These are phyloP conservation scores for Solen grandis DNA, from an alignment of 1,140 invertebrate genomes.

Conservation along the genomic window DNA sequence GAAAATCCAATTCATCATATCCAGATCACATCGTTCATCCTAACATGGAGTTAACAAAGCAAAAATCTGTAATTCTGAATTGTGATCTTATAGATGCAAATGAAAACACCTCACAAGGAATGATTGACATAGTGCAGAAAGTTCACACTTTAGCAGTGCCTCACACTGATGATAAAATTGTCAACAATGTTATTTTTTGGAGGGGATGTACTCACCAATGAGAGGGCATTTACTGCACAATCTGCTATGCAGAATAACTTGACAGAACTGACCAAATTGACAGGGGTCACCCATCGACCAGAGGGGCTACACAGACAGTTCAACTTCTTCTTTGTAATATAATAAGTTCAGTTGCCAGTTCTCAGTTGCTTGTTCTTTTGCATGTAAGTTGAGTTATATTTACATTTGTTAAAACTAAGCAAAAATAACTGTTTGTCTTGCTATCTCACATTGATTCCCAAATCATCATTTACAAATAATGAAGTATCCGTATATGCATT, in stretches of 20 bases:
- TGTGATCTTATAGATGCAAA: conserved; percentile 39
- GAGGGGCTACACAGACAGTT: conserved; percentile 52
- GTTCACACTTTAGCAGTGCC: conserved; percentile 34
- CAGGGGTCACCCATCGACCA: conserved; percentile 40
- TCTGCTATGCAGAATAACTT: conserved; percentile 34
- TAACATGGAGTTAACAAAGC: conserved; percentile 7
- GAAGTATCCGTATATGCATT: no score
- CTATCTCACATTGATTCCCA: no score
- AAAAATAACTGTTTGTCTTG: no score
- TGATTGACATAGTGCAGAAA: conserved; percentile 45
- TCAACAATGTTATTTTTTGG: no score
- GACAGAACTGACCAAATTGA: neutral
- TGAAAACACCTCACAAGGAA: conserved; percentile 46
- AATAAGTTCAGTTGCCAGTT: no score
- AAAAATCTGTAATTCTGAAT: conserved; percentile 35
- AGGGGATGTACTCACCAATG: no score
- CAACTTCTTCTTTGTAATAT: conserved; percentile 34
- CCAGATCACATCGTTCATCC: conserved; percentile 6
- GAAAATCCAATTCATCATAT: neutral
- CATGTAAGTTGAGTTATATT: no score
- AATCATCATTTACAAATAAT: no score
- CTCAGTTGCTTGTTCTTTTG: no score
- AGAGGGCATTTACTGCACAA: conserved; percentile 33
- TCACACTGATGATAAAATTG: conserved; percentile 13
- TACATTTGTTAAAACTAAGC: no score